Evolutionary conservation across 1,140 invertebrate genomes (phyloP).

Genomic region (Melipona quadrifasciata): DNA sequence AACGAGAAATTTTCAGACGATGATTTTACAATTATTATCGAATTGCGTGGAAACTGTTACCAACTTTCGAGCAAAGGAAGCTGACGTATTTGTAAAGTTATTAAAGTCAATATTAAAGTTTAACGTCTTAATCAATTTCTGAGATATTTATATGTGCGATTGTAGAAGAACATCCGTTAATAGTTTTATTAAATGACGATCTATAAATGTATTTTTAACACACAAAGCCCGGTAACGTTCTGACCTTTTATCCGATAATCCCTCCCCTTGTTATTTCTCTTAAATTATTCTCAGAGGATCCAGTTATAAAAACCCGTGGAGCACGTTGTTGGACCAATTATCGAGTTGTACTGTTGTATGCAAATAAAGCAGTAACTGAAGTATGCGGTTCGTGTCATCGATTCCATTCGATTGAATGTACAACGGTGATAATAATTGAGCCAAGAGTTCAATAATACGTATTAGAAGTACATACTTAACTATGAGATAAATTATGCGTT

Average conservation of each 20-base stretch:
- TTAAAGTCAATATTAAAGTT: too few relatives aligned
- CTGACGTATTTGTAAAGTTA: too few relatives aligned
- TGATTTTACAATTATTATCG: neutral
- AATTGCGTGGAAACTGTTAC: too few relatives aligned
- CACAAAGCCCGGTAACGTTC: too few relatives aligned
- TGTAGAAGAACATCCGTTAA: neutral
- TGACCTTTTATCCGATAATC: neutral
- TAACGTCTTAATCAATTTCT: too few relatives aligned
- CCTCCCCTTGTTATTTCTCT: neutral
- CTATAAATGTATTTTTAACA: neutral
- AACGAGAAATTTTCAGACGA: accelerated
- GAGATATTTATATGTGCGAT: too few relatives aligned
- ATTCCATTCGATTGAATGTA: neutral
- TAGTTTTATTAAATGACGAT: neutral
- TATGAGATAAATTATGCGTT: neutral
- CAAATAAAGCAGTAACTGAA: neutral
- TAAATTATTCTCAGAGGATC: neutral
- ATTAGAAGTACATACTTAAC: too few relatives aligned
- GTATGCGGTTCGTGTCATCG: neutral
- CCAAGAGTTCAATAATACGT: neutral
- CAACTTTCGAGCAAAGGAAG: too few relatives aligned
- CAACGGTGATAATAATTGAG: neutral
- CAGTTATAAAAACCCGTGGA: neutral
- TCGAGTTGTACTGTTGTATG: slow-evolving; percentile 14
- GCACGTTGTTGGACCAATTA: neutral